phyloP scores from a whole-genome alignment of 2,797 vertebrate species.

The Catharus ustulatus region DNA sequence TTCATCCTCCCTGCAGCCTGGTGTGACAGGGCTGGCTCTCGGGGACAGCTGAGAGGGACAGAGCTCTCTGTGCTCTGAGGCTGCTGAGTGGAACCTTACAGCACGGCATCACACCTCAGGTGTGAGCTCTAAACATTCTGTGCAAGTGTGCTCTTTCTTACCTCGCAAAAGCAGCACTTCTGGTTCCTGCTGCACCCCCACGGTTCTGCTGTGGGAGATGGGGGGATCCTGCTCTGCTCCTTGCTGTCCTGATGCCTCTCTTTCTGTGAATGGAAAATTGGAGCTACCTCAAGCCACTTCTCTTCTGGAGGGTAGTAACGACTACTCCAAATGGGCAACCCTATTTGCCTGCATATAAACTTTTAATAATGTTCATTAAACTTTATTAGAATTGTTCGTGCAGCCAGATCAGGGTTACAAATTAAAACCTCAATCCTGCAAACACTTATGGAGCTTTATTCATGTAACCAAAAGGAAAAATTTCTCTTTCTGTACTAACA shows the following conservation, averaged over 20 bases:
- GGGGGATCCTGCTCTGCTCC: not conserved
- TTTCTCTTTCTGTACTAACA: not conserved
- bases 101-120: not conserved
- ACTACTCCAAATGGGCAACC: slow-evolving; percentile 37
- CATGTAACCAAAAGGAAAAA: not conserved
- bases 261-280: slow-evolving; percentile 26
- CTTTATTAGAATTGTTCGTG: slow-evolving; percentile 65
- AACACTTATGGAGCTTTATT: slow-evolving; percentile 39
- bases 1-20: not conserved
- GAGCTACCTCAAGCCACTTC: slow-evolving; percentile 23
- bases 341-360: slow-evolving; percentile 64
- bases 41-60: not conserved
- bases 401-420: slow-evolving; percentile 50
- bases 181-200: not conserved
- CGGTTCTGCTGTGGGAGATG: not conserved
- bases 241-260: not conserved
- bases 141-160: not conserved
- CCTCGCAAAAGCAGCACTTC: not conserved
- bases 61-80: not conserved
- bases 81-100: not conserved
- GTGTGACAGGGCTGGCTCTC: not conserved
- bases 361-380: slow-evolving; percentile 73
- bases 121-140: not conserved
- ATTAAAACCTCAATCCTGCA: slow-evolving; percentile 56
- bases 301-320: slow-evolving; percentile 33